Percentiles rank a stretch among this genome's conserved stretches.
Evolutionary conservation across 2,797 vertebrate genomes (phyloP).

Genomic region (Cetoscarus ocellatus): DNA sequence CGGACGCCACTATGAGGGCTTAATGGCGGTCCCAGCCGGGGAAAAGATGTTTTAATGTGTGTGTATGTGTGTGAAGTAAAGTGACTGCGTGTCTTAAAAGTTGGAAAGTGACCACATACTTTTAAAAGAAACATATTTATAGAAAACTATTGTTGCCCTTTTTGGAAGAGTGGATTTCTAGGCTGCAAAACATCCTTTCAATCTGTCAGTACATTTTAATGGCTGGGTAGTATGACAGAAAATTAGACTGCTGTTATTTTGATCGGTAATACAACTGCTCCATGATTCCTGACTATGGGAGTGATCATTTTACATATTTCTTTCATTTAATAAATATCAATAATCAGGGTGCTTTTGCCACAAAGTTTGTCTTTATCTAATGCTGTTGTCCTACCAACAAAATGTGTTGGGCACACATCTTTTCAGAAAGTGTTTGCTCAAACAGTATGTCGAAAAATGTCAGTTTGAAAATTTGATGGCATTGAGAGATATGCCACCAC

Average conservation of each 20-base stretch:
- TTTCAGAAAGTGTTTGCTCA: too few relatives aligned
- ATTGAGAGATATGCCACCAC: too few relatives aligned
- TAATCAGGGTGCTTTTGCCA: neutral
- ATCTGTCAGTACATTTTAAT: neutral
- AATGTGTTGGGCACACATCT: too few relatives aligned
- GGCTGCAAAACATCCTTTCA: too few relatives aligned
- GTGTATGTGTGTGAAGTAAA: constrained; percentile 8
- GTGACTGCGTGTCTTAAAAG: constrained; percentile 5
- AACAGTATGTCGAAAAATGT: too few relatives aligned
- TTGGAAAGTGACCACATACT: constrained; percentile 6
- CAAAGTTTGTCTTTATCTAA: too few relatives aligned
- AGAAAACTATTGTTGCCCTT: too few relatives aligned
- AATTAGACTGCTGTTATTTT: neutral
- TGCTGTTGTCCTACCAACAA: too few relatives aligned
- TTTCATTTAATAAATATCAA: neutral
- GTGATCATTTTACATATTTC: neutral
- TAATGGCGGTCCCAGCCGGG: constrained; percentile 66
- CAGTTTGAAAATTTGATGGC: too few relatives aligned
- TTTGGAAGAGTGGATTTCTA: too few relatives aligned
- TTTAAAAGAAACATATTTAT: constrained; percentile 4
- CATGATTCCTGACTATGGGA: neutral
- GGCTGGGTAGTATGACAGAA: neutral
- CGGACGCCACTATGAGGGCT: constrained; percentile 67
- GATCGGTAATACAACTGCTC: neutral
- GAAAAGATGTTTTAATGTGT: constrained; percentile 35